Base-by-base conservation (phyloP, 2,888 invertebrate species). In the Monochamus alternatus region DNA sequence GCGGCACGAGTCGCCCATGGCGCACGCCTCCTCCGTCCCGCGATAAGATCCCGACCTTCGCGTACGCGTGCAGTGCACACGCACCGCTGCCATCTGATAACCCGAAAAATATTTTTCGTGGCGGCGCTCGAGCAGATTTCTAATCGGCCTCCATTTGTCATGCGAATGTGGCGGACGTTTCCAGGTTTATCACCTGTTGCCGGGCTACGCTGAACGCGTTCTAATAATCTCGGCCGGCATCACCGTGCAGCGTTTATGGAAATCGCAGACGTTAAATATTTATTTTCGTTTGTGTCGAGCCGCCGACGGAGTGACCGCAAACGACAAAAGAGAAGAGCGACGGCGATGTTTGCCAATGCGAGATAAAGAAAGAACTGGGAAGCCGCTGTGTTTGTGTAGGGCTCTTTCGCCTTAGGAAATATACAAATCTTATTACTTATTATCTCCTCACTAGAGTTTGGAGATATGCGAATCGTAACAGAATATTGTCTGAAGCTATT, bases 111-210 rank as follows among this genome's bases (percentile, higher is more conserved):
- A 58, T 43, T 68, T 68, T 68, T 59, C 58, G 38, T 51, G 38
- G 58, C 59, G 59, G 52, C 32, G 66, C 51, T 52, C 52, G 31
- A 9, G 52, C 66, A 14, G 66, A 66, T 66, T 55, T 22, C 43
- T 60, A 69, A 69, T 69, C 69, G 7, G 69, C 69, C 47, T n/a
- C 47, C 51, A 60, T 69, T 60, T 31, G 47, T 59, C 69, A 69
- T 69, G 69, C 60, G 69, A 69, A 69, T 47, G 60, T 47, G 60
- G 14, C 47, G 5, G 44, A 60, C 58, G 59, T 68, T 68, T 59
- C 44, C 47, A 51, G 60, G 47, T 60, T 69, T 60, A 69, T 69
- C 69, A 69, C 60, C 69, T 60, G 69, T 69, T 69, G 59, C 51
- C 51, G 12, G 30, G 12, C 47, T 60, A 69, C 47, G 60, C 60